These are phyloP conservation scores for Brachynemurus nebulosus DNA, from an alignment of 2,888 invertebrate genomes.

Conservation along the genomic window DNA sequence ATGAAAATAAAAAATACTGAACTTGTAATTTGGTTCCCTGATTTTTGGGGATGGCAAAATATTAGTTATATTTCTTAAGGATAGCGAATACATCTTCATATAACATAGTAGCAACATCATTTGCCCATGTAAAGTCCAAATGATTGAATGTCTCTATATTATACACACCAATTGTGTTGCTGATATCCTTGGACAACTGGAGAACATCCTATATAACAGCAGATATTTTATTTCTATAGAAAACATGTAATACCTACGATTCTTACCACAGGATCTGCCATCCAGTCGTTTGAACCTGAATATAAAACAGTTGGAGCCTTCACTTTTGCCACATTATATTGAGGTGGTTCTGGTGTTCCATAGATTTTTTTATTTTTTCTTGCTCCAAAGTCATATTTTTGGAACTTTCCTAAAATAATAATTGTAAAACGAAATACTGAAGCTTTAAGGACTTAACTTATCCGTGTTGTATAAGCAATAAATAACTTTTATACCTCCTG, in stretches of 20 bases:
- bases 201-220: not conserved
- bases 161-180: not conserved
- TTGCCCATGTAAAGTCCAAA: conserved; percentile 36
- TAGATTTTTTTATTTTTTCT: conserved; percentile 24
- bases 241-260: no score
- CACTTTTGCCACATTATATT: conserved; percentile 33
- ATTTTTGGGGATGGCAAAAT: not conserved
- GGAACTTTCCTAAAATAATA: conserved; percentile 22
- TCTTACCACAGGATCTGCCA: conserved; percentile 35
- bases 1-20: no score
- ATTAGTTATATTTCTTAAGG: conserved; percentile 13
- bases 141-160: conserved; percentile 30
- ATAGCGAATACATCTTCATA: conserved; percentile 26
- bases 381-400: conserved; percentile 30
- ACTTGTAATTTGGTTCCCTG: not conserved
- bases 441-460: no score
- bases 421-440: not conserved
- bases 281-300: conserved; percentile 37
- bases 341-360: conserved; percentile 28
- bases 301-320: conserved; percentile 36
- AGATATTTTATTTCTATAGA: no score
- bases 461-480: no score
- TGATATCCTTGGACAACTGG: not conserved
- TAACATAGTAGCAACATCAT: conserved; percentile 28
- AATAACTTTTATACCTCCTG: conserved; percentile 19